Percentiles rank a stretch among this genome's conserved stretches.
phyloP scores from a whole-genome alignment of 2,797 vertebrate species.

The Crax fasciolata region DNA sequence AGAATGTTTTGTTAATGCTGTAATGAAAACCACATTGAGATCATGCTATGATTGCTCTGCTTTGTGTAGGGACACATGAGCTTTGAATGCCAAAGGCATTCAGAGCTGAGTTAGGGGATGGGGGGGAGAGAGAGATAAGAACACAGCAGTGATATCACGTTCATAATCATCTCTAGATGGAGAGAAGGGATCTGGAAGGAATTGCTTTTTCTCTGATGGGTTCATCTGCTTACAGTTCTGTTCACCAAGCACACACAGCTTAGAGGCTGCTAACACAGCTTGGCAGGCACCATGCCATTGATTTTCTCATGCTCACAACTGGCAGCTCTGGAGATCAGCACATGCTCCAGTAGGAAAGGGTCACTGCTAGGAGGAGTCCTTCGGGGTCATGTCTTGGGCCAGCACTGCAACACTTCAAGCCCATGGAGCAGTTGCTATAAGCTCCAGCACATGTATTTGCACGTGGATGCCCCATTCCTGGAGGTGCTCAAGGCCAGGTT shows the following conservation, averaged over 20 bases:
- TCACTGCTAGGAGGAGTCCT: neutral
- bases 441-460: neutral
- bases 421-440: neutral
- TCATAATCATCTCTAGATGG: neutral
- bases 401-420: neutral
- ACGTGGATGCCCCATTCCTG: neutral
- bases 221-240: neutral
- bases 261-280: neutral
- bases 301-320: neutral
- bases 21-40: slow-evolving; percentile 69
- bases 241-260: neutral
- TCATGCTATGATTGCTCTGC: neutral
- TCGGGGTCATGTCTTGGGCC: neutral
- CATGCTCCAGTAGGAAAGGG: neutral
- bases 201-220: neutral
- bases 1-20: slow-evolving; percentile 54
- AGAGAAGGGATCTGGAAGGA: neutral
- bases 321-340: neutral
- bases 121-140: neutral
- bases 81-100: neutral
- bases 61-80: neutral
- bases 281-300: neutral
- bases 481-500: neutral
- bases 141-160: neutral
- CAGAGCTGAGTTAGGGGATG: neutral